These are phyloP conservation scores for Ifrita kowaldi DNA, from an alignment of 2,113 vertebrate genomes.

Conservation along the genomic window DNA sequence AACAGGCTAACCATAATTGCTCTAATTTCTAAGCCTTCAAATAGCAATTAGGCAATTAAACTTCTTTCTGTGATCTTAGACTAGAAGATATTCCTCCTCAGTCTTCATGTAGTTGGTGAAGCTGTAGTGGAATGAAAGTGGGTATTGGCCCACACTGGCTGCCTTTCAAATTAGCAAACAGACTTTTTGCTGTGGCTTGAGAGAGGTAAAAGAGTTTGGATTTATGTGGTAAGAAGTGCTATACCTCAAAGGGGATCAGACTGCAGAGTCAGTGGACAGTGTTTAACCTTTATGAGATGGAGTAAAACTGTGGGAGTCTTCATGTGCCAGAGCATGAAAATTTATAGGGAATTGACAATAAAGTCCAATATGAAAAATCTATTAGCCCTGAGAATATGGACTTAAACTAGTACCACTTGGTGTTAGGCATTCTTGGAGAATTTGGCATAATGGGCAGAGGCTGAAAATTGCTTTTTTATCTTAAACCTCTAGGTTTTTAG, in stretches of 20 bases:
- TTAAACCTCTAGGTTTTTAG: not conserved
- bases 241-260: fast-evolving
- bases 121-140: not conserved
- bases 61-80: not conserved
- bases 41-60: not conserved
- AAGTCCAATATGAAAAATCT: not conserved
- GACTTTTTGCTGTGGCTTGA: not conserved
- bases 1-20: not conserved
- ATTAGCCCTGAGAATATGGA: not conserved
- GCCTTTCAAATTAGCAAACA: not conserved
- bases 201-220: not conserved
- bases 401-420: not conserved
- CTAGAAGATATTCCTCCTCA: not conserved
- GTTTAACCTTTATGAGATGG: not conserved
- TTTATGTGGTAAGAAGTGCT: not conserved
- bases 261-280: not conserved
- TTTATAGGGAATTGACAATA: not conserved
- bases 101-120: not conserved
- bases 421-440: not conserved
- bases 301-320: not conserved
- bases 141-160: not conserved
- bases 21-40: not conserved
- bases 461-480: not conserved
- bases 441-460: not conserved
- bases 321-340: not conserved